Percentiles rank a stretch among this genome's conserved stretches.
These are phyloP conservation scores for Reticulitermes lucifugus DNA, from an alignment of 2,888 invertebrate genomes.

Conservation along the genomic window DNA sequence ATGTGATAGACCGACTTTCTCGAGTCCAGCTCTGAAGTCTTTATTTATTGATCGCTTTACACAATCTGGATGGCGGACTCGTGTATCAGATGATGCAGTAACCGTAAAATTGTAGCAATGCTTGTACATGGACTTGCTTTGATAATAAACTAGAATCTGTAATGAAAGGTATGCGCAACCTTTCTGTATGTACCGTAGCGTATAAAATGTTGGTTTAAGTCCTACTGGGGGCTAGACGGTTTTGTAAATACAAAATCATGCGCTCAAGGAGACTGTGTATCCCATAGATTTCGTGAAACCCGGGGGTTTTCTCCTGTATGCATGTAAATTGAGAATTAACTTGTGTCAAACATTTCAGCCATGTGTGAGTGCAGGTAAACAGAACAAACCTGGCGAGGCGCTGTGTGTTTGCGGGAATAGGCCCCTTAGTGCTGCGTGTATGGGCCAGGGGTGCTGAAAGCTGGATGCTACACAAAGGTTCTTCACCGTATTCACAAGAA, in stretches of 20 bases:
- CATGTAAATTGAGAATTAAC: slow-evolving; percentile 50
- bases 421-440: neutral
- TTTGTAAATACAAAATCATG: neutral
- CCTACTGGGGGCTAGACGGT: slow-evolving; percentile 3
- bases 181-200: slow-evolving; percentile 5
- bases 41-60: neutral
- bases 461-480: neutral
- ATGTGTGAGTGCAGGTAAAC: slow-evolving; percentile 18
- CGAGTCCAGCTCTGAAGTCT: neutral
- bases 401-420: neutral
- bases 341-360: slow-evolving; percentile 37
- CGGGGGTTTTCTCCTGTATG: neutral
- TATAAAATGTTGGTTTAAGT: slow-evolving; percentile 13
- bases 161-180: neutral
- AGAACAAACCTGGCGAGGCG: neutral
- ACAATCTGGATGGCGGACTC: neutral
- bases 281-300: neutral
- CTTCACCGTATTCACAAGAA: no score
- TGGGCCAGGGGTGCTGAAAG: neutral
- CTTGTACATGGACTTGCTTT: neutral
- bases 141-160: slow-evolving; percentile 9
- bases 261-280: neutral
- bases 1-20: neutral
- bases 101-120: neutral
- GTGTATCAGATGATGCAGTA: neutral